phyloP scores from a whole-genome alignment of 2,888 invertebrate genomes.

The Leucophenga montana region DNA sequence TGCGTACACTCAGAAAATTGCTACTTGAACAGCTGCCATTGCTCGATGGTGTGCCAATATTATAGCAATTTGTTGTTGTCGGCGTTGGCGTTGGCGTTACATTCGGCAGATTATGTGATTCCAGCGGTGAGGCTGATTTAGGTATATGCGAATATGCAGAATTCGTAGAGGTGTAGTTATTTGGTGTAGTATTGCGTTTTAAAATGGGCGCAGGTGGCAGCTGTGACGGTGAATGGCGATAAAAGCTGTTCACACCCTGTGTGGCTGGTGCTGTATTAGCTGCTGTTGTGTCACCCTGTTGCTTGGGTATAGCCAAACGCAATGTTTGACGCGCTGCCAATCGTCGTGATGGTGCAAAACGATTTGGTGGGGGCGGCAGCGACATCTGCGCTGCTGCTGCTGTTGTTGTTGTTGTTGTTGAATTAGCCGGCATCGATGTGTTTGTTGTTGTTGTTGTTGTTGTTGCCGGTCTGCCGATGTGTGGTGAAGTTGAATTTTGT shows the following conservation, averaged over 20 bases:
- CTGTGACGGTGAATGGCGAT: conserved; percentile 65
- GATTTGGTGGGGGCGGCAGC: conserved; percentile 53
- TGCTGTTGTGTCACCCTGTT: conserved; percentile 60
- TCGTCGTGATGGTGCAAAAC: conserved; percentile 73
- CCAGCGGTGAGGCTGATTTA: conserved; percentile 65
- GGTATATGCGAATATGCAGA: conserved; percentile 45
- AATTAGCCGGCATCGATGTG: conserved; percentile 40
- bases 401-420: conserved; percentile 29
- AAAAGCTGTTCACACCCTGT: conserved; percentile 32
- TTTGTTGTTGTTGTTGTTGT: conserved; percentile 38
- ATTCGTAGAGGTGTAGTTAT: neutral
- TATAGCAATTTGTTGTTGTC: neutral
- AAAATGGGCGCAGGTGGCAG: conserved; percentile 66
- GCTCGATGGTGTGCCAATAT: conserved; percentile 33
- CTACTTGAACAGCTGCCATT: conserved; percentile 35
- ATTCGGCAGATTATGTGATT: conserved; percentile 64
- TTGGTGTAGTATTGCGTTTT: conserved; percentile 47
- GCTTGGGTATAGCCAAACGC: conserved; percentile 71
- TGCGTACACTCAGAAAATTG: conserved; percentile 64
- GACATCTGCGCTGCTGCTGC: conserved; percentile 31
- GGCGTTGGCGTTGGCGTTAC: conserved; percentile 45
- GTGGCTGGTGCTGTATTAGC: conserved; percentile 17
- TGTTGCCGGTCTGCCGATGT: conserved; percentile 32
- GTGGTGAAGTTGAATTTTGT: neutral
- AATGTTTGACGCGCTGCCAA: conserved; percentile 72